A percentile compares a stretch with the other conserved stretches of the same genome.
Conservation (phyloP, 1,140 invertebrate genomes). For the Aphelenchoides fujianensis region DNA sequence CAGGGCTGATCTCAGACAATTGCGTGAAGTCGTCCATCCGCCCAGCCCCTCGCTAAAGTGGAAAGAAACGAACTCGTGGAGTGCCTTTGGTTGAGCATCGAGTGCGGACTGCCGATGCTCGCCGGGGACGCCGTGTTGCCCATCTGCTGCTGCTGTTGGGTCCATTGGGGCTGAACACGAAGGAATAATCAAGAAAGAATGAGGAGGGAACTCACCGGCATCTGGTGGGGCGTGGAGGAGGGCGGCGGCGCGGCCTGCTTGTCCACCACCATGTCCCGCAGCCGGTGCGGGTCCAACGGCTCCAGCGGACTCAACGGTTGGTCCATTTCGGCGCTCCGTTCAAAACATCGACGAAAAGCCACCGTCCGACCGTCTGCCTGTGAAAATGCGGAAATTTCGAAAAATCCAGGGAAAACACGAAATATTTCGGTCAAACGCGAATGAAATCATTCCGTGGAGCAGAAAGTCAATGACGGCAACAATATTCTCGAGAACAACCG, state of each 20-base stretch:
- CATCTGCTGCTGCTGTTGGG: neutral
- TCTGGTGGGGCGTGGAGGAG: constrained; percentile 2
- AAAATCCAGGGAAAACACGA: no score
- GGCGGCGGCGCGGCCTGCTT: constrained; percentile 32
- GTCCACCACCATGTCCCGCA: constrained; percentile 48
- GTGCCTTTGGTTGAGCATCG: neutral
- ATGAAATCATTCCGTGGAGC: neutral
- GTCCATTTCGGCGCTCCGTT: constrained; percentile 9
- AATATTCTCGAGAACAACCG: no score
- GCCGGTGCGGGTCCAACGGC: constrained; percentile 45
- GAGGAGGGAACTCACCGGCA: neutral
- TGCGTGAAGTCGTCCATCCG: no score
- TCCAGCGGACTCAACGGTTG: constrained; percentile 42
- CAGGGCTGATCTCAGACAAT: no score
- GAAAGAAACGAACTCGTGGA: constrained; percentile 13
- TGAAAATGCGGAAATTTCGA: no score
- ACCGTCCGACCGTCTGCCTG: no score
- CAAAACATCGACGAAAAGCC: no score
- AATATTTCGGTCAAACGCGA: neutral
- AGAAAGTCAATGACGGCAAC: no score
- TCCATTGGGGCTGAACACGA: constrained; percentile 27
- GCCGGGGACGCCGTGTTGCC: constrained; percentile 16
- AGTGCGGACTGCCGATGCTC: constrained; percentile 7
- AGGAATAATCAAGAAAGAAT: neutral
- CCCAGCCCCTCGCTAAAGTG: neutral